phyloP scores from a whole-genome alignment of 2,113 vertebrate species.

The Damaliscus lunatus region DNA sequence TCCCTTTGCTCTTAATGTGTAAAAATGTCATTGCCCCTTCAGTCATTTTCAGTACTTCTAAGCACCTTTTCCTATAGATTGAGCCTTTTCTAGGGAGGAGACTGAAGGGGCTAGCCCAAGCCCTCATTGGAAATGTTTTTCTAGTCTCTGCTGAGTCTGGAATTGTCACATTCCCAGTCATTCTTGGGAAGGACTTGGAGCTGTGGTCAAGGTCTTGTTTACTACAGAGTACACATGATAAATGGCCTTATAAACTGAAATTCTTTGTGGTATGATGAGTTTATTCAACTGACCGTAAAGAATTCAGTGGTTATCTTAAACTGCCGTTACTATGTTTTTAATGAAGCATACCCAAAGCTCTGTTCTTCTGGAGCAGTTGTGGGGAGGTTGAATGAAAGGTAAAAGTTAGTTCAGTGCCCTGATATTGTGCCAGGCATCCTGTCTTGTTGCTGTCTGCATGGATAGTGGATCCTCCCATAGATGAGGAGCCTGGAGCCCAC shows the following conservation, averaged over 20 bases:
- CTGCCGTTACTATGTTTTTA: constrained; percentile 33
- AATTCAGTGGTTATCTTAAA: constrained; percentile 56
- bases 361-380: background rate
- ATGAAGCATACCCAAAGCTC: constrained; percentile 41
- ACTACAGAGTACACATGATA: background rate
- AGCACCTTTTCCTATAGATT: background rate
- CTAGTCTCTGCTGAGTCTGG: background rate
- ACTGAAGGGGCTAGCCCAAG: background rate
- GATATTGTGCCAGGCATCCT: background rate
- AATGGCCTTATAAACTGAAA: constrained; percentile 76
- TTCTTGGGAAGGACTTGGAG: background rate
- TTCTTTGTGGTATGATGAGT: constrained; percentile 70
- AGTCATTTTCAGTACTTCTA: background rate
- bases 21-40: background rate
- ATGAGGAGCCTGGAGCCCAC: background rate
- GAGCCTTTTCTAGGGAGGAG: background rate
- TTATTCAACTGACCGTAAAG: constrained; percentile 69
- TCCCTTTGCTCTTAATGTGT: background rate
- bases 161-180: constrained; percentile 6
- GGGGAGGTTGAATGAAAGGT: background rate
- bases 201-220: background rate
- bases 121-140: background rate
- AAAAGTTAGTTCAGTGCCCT: background rate
- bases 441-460: background rate
- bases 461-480: background rate